Conservation (phyloP, 2,113 vertebrate genomes). For the Scomber scombrus region DNA sequence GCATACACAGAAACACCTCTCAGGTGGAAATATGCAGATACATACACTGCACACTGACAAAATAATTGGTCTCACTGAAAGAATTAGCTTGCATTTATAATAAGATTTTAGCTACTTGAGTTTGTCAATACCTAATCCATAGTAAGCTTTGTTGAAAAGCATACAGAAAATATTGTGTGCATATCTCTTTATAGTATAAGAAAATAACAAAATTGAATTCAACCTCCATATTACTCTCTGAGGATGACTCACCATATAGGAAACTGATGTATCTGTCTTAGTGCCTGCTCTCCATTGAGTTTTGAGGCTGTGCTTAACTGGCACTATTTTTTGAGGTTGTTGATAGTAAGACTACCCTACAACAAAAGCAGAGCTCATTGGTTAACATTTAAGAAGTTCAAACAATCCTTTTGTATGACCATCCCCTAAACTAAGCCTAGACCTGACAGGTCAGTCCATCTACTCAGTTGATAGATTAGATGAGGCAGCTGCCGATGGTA, state of each 20-base stretch:
- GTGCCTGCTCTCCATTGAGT: background rate
- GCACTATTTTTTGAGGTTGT: background rate
- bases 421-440: constrained; percentile 19
- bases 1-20: background rate
- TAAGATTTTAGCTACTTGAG: background rate
- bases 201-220: background rate
- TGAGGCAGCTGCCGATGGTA: constrained; percentile 53
- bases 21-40: background rate
- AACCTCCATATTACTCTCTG: background rate
- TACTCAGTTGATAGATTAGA: constrained; percentile 32
- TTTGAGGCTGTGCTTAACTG: background rate
- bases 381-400: constrained; percentile 16
- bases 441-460: constrained; percentile 47
- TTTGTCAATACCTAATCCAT: background rate
- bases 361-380: background rate
- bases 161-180: too few species aligned
- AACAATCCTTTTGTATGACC: constrained; percentile 31
- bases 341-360: background rate
- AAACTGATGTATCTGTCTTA: background rate
- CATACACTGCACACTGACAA: background rate
- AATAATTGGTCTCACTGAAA: background rate
- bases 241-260: background rate
- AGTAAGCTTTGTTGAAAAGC: too few species aligned
- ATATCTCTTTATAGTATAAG: too few species aligned
- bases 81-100: background rate